A percentile compares a stretch with the other conserved stretches of the same genome.
Conservation (phyloP, 2,113 vertebrate genomes). For the Climacteris rufus region DNA sequence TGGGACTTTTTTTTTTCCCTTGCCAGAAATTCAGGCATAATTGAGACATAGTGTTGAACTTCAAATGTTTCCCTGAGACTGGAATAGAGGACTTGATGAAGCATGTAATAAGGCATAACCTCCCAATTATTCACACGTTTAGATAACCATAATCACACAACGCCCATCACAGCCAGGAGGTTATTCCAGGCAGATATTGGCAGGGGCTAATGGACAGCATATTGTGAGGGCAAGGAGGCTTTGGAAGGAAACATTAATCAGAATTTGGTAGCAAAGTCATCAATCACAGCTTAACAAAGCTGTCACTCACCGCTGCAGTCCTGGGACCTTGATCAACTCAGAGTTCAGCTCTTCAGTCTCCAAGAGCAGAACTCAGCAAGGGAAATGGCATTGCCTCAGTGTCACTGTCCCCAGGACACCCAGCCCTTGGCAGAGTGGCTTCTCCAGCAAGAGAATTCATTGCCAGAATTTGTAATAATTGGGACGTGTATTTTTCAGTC, state of each 20-base stretch:
- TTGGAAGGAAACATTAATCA: slow-evolving; percentile 62
- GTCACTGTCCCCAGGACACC: slow-evolving; percentile 1
- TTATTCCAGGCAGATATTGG: slow-evolving; percentile 65
- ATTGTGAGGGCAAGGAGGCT: slow-evolving; percentile 53
- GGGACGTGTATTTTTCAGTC: background rate
- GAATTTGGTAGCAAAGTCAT: slow-evolving; percentile 62
- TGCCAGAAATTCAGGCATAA: slow-evolving; percentile 69
- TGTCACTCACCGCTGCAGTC: slow-evolving; percentile 37
- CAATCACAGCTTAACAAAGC: slow-evolving; percentile 62
- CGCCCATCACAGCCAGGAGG: slow-evolving; percentile 49
- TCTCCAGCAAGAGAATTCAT: background rate
- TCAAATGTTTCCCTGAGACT: slow-evolving; percentile 68
- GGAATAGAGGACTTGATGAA: slow-evolving; percentile 71
- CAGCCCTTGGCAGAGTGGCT: background rate
- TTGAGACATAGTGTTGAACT: slow-evolving; percentile 68
- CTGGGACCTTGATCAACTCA: slow-evolving; percentile 17
- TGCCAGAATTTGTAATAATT: background rate
- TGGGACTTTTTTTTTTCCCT: slow-evolving; percentile 16
- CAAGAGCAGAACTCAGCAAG: background rate
- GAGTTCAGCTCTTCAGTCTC: slow-evolving; percentile 19
- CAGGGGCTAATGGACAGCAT: slow-evolving; percentile 69
- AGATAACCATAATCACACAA: slow-evolving; percentile 66
- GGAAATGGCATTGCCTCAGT: background rate
- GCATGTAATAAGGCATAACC: slow-evolving; percentile 67
- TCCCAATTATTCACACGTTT: slow-evolving; percentile 77